Evolutionary conservation across 2,888 invertebrate genomes (phyloP).

Genomic region (Sinelater perroti): DNA sequence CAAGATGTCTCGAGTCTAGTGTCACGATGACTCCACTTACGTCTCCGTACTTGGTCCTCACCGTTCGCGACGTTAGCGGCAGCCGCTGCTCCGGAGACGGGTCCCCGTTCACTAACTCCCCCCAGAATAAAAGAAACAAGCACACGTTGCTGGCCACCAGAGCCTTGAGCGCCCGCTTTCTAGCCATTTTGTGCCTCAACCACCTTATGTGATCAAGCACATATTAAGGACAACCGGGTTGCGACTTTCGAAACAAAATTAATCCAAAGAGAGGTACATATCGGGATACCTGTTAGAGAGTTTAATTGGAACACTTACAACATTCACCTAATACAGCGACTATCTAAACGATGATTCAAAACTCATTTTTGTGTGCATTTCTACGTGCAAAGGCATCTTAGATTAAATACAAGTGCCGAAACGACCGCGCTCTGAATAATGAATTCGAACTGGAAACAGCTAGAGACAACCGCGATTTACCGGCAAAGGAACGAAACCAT

Average conservation of each 20-base stretch:
- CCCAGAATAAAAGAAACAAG: conserved; percentile 33
- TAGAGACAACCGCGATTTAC: conserved; percentile 17
- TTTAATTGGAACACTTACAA: conserved; percentile 5
- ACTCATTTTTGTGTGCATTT: background rate
- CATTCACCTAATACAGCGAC: background rate
- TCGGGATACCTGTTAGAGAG: too few relatives aligned
- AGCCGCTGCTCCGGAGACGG: conserved; percentile 50
- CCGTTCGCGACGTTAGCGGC: conserved; percentile 81
- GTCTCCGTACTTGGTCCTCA: conserved; percentile 88
- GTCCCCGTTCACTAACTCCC: conserved; percentile 29
- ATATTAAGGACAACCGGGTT: too few relatives aligned
- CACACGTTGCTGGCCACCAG: conserved; percentile 25
- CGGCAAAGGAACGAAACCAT: conserved; percentile 10
- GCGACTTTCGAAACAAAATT: too few relatives aligned
- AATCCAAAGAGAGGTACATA: too few relatives aligned
- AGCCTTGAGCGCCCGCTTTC: conserved; percentile 23
- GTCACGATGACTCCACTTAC: conserved; percentile 86
- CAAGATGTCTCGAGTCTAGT: conserved; percentile 80
- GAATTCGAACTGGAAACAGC: conserved; percentile 14
- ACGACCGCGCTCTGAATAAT: conserved; percentile 17
- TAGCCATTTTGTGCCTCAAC: conserved; percentile 22
- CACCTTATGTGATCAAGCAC: too few relatives aligned
- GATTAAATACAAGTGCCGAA: conserved; percentile 17
- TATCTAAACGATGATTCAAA: background rate
- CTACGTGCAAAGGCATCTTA: conserved; percentile 3